Base-by-base conservation (phyloP, 2,113 vertebrate genomes). In the Onychorhynchus coronatus region DNA sequence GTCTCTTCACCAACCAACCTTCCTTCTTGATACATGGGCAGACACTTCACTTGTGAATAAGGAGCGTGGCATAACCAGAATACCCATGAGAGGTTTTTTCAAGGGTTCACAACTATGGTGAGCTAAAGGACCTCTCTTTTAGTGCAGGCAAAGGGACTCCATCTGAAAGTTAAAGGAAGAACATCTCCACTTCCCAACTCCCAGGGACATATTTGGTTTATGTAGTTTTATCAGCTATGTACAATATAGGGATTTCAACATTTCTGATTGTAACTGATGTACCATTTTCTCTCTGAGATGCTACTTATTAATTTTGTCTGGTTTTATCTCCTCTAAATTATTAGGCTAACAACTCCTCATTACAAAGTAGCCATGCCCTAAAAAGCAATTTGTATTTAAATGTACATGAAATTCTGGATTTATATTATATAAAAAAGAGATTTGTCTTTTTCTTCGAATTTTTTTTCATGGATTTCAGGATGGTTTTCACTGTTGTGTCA, bases 1-100 rank as follows among this genome's bases (percentile, higher is more conserved):
- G 15, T 6, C 25, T 59, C n/a, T 47, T 56, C 49, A 70, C 24
- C 62, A 35, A 9, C 59, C n/a, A 80, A 21, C 12, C n/a, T 35
- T 47, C 6, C 6, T 27, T 62, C 62, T 42, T 3, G 0, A 19
- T 30, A 70, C 1, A 3, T 8, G 10, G 35, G 31, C 44, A 50
- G 24, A 74, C 49, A 28, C 25, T 27, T 35, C 1, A 2, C 21
- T 37, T 2, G 0, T 19, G 31, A 74, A 31, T 1, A 1, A 37
- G 30, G 11, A 89, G 20, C 27, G 22, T 8, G 37, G 25, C 27
- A 46, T 63, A 39, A 53, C 33, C 53, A 52, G 9, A 37, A 41
- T 53, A 67, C 9, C 39, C 39, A 39, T 27, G 41, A 44, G 14
- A 70, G 23, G 23, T 42, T 73, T 81, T 81, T 78, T 56, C 24